Evolutionary conservation across 1,140 invertebrate species (phyloP), one percentile per base, ranked within the genome.

Genomic region (Branchinecta lindahli): DNA sequence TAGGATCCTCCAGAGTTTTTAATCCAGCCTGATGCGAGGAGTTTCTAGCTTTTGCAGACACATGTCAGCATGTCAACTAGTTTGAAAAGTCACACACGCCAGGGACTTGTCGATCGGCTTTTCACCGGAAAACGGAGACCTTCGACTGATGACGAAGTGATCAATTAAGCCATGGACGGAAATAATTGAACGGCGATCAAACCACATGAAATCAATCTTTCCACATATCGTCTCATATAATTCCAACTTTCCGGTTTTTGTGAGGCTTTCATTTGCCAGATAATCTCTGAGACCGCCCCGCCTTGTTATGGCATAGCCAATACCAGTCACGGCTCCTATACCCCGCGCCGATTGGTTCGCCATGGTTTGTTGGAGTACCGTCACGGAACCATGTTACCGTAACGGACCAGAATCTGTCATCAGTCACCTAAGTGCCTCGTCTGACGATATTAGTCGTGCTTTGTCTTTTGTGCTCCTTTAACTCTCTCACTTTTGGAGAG

Each of bases 121-220:
- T 33, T 33, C 33, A 33, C 33, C 33, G 33, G 33, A 33, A 33
- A 33, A 33, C 33, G 33, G 33, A 33, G 33, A 33, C 33, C 33
- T 33, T 33, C 33, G 33, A 33, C 33, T 33, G 33, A 33, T 33
- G 33, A 33, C 33, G 33, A 61, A 61, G 12, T 12, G 18, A 61
- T 61, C 52, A 61, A 61, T 61, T 61, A 61, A 20, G 18, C 52
- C 52, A 61, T 61, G 52, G 52, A 61, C 18, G 18, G 52, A 15
- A 61, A 61, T 61, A 61, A 61, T 61, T 61, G 52, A 61, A 61
- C 52, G 52, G 52, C 18, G 52, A 61, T 61, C 52, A 61, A 61
- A 61, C 52, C 52, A 61, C 52, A 61, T 61, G 52, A 61, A 61
- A 61, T 61, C 52, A 61, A 61, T 61, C 52, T 61, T 61, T 61